These are phyloP conservation scores for Euclidia mi DNA, from an alignment of 2,888 invertebrate genomes.

Conservation along the genomic window DNA sequence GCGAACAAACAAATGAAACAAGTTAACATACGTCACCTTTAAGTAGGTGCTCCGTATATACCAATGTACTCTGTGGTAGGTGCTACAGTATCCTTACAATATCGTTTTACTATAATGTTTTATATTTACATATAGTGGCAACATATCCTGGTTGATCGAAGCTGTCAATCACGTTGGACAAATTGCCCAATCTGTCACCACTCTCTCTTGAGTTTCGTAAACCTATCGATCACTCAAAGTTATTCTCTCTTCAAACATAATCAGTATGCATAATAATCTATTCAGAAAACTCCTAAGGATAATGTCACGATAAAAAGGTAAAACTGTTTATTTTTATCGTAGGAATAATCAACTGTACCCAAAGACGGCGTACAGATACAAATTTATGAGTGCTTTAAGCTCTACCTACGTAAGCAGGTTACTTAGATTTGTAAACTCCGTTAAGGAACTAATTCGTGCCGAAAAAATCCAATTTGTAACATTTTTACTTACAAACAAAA, in stretches of 20 bases:
- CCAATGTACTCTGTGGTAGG: no score
- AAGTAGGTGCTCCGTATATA: constrained; percentile 24
- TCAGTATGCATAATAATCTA: constrained; percentile 4
- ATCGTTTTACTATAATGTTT: constrained; percentile 64
- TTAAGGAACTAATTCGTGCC: constrained; percentile 40
- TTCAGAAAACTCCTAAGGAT: constrained; percentile 12
- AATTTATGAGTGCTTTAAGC: constrained; percentile 30
- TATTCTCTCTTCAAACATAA: constrained; percentile 3
- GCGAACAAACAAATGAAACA: constrained; percentile 30
- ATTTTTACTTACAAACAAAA: constrained; percentile 32
- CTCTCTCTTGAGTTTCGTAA: constrained; percentile 47
- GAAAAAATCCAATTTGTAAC: constrained; percentile 41
- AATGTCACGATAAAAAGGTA: constrained; percentile 23
- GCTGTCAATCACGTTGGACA: constrained; percentile 59
- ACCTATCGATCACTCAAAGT: constrained; percentile 15
- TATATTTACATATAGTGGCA: constrained; percentile 26
- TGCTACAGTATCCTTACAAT: constrained; percentile 47
- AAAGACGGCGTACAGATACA: constrained; percentile 27
- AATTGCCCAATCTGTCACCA: constrained; percentile 69
- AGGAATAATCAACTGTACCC: constrained; percentile 44
- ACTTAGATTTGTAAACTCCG: constrained; percentile 37
- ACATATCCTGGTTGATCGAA: constrained; percentile 47
- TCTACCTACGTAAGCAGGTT: constrained; percentile 23
- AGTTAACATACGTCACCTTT: constrained; percentile 23
- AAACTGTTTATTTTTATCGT: constrained; percentile 39